Evolutionary conservation across 1,140 invertebrate species (phyloP), one percentile per base, ranked within the genome.

Genomic region (Pogonomyrmex barbatus): DNA sequence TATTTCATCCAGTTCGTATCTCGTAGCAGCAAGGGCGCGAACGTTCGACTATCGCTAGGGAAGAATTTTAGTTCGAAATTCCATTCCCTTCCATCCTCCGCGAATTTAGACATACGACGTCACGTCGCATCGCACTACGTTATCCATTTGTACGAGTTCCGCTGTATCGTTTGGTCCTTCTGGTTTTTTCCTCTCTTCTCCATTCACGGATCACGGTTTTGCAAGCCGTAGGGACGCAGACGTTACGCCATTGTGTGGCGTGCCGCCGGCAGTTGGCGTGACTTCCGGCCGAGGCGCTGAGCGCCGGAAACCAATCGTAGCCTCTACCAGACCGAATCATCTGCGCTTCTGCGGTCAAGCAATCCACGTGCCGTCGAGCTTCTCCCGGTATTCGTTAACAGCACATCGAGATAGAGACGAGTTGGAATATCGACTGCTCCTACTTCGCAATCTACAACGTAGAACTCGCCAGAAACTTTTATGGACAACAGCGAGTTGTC

Each of bases 241-340:
- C 56, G 68, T 81, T 90, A 89, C 65, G 78, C n/a, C 70, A 68
- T 63, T 75, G 89, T 60, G 62, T 91, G 86, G 91, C 92, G 91
- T 91, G 91, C 87, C 76, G 67, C 68, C 70, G 65, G 60, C 75
- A 60, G 91, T 88, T 91, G 91, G 86, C 92, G 91, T 91, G 92
- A 92, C 92, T 93, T 93, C 92, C 92, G 91, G 85, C 60, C 75
- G 75, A 92, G 91, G 91, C 91, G 91, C 87, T 90, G 81, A 90
- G 70, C 88, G 71, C 92, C 92, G 92, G 92, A 93, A 93, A 92
- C 91, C 91, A 91, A 93, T 91, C 91, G 91, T 91, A 89, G 78
- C 90, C 90, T 82, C 91, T 84, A 88, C 85, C 88, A 90, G 85
- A 89, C 87, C 89, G 91, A 92, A 92, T 92, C 91, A 92, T 92